Evolutionary conservation across 2,797 vertebrate species (phyloP).

Genomic region (Caiman crocodilus): DNA sequence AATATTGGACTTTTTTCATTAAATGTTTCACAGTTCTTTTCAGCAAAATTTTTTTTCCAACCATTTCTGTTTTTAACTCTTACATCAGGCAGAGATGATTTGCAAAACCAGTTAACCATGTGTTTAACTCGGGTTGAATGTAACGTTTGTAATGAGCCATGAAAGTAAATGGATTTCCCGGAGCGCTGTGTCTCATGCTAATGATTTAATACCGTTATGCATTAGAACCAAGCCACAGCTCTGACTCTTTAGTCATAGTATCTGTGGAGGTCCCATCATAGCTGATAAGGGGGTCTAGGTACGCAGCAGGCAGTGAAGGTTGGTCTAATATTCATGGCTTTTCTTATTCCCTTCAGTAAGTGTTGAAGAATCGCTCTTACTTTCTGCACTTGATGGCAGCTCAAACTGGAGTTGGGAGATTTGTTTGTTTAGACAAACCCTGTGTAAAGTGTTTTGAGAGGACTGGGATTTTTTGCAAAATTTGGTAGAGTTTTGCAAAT

Average conservation of each 20-base stretch:
- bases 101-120: background rate
- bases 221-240: fast-evolving
- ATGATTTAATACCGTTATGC: background rate
- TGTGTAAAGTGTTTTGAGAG: too few relatives aligned
- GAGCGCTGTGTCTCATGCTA: fast-evolving
- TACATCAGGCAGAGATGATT: background rate
- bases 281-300: background rate
- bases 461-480: too few relatives aligned
- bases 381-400: background rate
- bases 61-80: background rate
- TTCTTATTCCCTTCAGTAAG: too few relatives aligned
- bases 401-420: too few relatives aligned
- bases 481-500: too few relatives aligned
- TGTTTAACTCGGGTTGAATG: background rate
- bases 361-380: background rate
- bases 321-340: background rate
- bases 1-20: background rate
- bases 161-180: background rate
- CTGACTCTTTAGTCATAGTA: background rate
- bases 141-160: background rate
- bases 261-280: background rate
- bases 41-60: conserved; percentile 23
- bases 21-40: background rate
- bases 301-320: background rate
- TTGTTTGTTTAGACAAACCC: too few relatives aligned